Evolutionary conservation across 2,888 invertebrate genomes (phyloP), one percentile per base, ranked within the genome.

Genomic region (Rhopalosiphum nymphaeae): DNA sequence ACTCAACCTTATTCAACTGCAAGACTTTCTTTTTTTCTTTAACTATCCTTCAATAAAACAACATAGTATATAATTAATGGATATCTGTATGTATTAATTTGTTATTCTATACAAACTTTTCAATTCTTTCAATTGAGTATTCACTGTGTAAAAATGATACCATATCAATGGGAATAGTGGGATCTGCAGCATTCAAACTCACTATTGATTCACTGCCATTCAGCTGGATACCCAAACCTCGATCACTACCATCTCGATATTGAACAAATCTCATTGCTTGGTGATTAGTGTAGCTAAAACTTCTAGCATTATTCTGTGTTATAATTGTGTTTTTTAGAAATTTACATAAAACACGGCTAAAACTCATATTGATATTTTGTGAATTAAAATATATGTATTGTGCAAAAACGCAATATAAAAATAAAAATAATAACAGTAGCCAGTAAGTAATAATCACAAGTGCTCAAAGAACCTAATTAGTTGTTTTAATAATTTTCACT

Each of bases 231-330:
- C 98, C 98, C n/a, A 97, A 96, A 1, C 93, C 90, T 44, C 57
- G 90, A 25, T 44, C 97, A 95, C 97, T 96, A 95, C 97, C 96
- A 49, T 96, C 96, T 89, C 96, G 96, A 95, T 97, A 98, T 95
- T 98, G 98, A 89, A 98, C 97, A 95, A 97, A 97, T 95, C 98
- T 97, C 97, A 97, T 97, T 10, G 91, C 49, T 49, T 42, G 86
- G 61, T 25, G 16, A 21, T 29, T 44, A 26, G 46, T 10, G 67
- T 96, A 96, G 21, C 91, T 87, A 13, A 94, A 87, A 61, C 29
- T 49, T 67, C 91, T 94, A 16, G 67, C 16, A 67, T 4, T 3
- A n/a, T 67, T 49, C n/a, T 21, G 44, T 13, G 25, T 26, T 25
- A 0, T 44, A 42, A 29, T 11, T 16, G 3, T 1, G 13, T n/a